Base-by-base conservation (phyloP, 2,113 vertebrate species). In the Dipodomys ordii region DNA sequence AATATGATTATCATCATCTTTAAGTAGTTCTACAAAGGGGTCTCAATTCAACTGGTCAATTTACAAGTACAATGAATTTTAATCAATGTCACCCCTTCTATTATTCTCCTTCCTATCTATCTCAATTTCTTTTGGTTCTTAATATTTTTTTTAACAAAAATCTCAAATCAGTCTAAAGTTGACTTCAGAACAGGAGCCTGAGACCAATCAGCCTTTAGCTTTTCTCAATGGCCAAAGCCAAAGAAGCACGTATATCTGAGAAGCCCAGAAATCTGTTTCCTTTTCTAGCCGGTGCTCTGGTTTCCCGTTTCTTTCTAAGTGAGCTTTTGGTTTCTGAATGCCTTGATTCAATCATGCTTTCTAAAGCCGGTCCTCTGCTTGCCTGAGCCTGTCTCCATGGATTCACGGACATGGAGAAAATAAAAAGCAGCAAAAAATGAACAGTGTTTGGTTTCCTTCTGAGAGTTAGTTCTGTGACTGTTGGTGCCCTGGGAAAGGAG, bases 311-410 rank as follows among this genome's bases (percentile, higher is more conserved):
- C 28, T 87, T 73, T 84, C 39, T n/a, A 92, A 57, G 15, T 67
- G 39, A 68, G 46, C 1, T 62, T 71, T 82, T 44, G 28, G 53
- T 89, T 94, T 67, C 83, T 71, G 53, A 86, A 69, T 69, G 28
- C 73, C 46, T 84, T 89, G 49, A 91, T 19, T 89, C 19, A 20
- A 64, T 72, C 85, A 13, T 27, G 53, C 6, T 86, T 39, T 93
- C 79, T 85, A n/a, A 69, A 18, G 46, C 22, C 25, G n/a, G 49
- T 84, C 53, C 62, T 91, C 71, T 91, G 77, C 53, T 84, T 89
- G 88, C 78, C 89, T 85, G 83, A 6, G 69, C 81, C 88, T 84
- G 10, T 79, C 91, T 92, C 90, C 32, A 10, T 35, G 73, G 77
- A 95, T 87, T 94, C 60, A 60, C 84, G 67, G 79, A 78, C n/a